Evolutionary conservation across 2,888 invertebrate genomes (phyloP), one percentile per base, ranked within the genome.

Genomic region (Agrenia bidenticulata): DNA sequence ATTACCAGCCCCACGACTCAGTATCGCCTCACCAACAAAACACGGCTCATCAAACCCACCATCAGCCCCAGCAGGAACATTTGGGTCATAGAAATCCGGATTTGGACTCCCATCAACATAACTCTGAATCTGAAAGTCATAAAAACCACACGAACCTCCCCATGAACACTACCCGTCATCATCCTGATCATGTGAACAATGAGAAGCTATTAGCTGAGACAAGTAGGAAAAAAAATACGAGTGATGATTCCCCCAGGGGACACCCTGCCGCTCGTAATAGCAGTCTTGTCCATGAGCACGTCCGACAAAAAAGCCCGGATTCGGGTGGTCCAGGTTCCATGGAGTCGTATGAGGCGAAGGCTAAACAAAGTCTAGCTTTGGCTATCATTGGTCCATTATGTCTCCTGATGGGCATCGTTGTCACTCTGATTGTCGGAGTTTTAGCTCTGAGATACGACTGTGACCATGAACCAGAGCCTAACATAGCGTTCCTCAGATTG

Each of bases 371-470:
- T 50, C 50, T 66, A 15, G 65, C 67, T 4, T 64, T 73, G 37
- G 65, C 68, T 5, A 66, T 75, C 42, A 64, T 73, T 17, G 75
- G 75, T 1, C 75, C 75, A 9, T 51, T 73, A 17, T 71, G 68
- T 41, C 45, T 75, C 9, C 51, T 66, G 49, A 49, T 73, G 54
- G 73, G 75, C 23, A 63, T 73, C 32, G 54, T 68, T 11, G 59
- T 73, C 49, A 64, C 68, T n/a, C 39, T 72, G 1, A 51, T 64
- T 41, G 61, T 75, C 9, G 71, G 68, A 27, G 63, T 69, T 37
- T 67, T 73, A 32, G 73, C 73, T 24, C 58, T 75, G 15, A 72
- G 70, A 59, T 75, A 73, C 60, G 72, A 75, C 63, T 72, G 72
- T 61, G 69, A 72, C 27, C 64, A 72, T 61, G 72, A 70, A 37